Evolutionary conservation across 2,113 vertebrate genomes (phyloP).

Genomic region (Craseonycteris thonglongyai): DNA sequence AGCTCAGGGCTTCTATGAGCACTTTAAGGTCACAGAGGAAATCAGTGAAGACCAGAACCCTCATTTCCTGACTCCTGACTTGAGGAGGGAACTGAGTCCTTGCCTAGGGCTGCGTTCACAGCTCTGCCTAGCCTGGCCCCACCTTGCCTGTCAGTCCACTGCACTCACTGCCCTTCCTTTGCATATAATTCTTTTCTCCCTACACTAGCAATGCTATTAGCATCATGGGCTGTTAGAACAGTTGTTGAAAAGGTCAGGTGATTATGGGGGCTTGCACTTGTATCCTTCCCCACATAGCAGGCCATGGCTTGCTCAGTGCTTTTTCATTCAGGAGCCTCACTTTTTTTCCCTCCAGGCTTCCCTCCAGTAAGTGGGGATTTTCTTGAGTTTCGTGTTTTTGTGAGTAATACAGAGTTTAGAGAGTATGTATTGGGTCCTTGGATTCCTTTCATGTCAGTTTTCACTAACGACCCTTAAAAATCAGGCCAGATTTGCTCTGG

Average conservation of each 20-base stretch:
- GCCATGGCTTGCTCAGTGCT: background rate
- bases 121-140: background rate
- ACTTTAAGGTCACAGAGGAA: background rate
- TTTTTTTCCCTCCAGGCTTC: background rate
- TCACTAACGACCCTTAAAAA: background rate
- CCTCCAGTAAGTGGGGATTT: background rate
- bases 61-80: background rate
- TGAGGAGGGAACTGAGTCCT: background rate
- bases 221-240: background rate
- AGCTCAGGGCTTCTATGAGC: background rate
- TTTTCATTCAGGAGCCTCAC: background rate
- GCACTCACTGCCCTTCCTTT: background rate
- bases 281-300: background rate
- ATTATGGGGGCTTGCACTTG: background rate
- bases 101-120: background rate
- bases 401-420: background rate
- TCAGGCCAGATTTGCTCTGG: background rate
- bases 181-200: background rate
- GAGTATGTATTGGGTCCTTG: background rate
- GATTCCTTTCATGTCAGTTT: background rate
- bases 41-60: background rate
- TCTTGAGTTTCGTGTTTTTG: background rate
- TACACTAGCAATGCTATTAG: background rate
- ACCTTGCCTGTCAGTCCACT: background rate
- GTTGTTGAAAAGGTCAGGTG: background rate